These are phyloP conservation scores for Amiota communis DNA, from an alignment of 2,888 invertebrate species.

Conservation along the genomic window DNA sequence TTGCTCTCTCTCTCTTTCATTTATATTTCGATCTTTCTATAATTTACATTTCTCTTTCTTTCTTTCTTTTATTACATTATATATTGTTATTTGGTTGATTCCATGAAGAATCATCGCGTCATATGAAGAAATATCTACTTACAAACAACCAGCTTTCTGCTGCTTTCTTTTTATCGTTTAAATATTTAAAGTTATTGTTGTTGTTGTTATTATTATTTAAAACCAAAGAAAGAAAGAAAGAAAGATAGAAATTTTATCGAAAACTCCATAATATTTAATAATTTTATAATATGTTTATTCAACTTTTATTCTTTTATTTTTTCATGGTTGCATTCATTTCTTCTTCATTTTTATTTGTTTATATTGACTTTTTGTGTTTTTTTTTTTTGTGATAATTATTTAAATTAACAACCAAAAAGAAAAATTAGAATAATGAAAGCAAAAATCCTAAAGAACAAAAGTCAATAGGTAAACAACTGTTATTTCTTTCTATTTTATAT, in stretches of 20 bases:
- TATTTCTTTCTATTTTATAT: neutral
- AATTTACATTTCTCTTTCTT: neutral
- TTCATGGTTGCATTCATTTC: neutral
- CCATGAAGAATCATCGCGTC: constrained; percentile 12
- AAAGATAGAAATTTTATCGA: neutral
- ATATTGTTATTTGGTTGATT: neutral
- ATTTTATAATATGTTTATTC: neutral
- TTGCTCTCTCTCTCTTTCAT: constrained; percentile 5
- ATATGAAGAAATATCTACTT: constrained; percentile 8
- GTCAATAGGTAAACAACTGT: neutral
- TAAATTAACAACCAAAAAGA: neutral
- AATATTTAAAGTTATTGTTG: constrained; percentile 7
- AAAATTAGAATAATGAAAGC: constrained; percentile 21
- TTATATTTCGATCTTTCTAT: neutral
- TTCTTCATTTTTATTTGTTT: neutral
- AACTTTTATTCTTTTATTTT: neutral
- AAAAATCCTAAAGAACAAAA: constrained; percentile 15
- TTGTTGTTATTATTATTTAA: constrained; percentile 9
- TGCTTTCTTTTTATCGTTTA: constrained; percentile 19
- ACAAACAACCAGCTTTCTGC: neutral
- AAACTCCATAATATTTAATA: neutral
- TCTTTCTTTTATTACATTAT: neutral
- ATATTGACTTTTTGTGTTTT: neutral
- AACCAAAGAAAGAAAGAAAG: too few relatives aligned
- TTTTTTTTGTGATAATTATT: neutral